Evolutionary conservation across 2,888 invertebrate genomes (phyloP).

Genomic region (Diarsia dahlii): DNA sequence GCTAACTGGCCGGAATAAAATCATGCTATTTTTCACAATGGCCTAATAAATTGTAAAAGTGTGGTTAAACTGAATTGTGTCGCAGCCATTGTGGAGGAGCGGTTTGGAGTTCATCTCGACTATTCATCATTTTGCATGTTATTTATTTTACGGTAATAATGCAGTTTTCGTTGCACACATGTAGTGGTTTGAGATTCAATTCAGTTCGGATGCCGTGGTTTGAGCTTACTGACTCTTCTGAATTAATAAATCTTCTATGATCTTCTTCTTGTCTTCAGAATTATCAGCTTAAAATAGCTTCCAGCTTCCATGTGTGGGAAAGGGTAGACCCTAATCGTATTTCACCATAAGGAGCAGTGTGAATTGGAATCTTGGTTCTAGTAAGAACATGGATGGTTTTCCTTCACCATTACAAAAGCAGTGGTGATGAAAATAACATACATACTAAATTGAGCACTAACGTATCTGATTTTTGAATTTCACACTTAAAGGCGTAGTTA

Average conservation of each 20-base stretch:
- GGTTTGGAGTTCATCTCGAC: slow-evolving; percentile 28
- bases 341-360: too few species aligned
- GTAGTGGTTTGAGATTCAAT: not conserved
- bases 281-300: not conserved
- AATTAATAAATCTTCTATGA: not conserved
- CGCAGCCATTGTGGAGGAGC: slow-evolving; percentile 13
- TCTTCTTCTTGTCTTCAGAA: not conserved
- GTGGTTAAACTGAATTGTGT: slow-evolving; percentile 39
- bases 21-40: slow-evolving; percentile 33
- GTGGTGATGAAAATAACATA: not conserved
- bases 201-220: not conserved
- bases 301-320: not conserved
- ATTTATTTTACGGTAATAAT: slow-evolving; percentile 24
- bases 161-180: not conserved
- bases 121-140: slow-evolving; percentile 9
- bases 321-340: not conserved
- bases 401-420: not conserved
- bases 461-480: too few species aligned
- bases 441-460: not conserved
- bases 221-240: not conserved
- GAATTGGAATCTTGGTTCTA: not conserved
- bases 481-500: too few species aligned
- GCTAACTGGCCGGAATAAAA: slow-evolving; percentile 40
- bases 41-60: slow-evolving; percentile 41
- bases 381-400: not conserved